Evolutionary conservation across 2,888 invertebrate genomes (phyloP).

Genomic region (Andrena hattorfiana): DNA sequence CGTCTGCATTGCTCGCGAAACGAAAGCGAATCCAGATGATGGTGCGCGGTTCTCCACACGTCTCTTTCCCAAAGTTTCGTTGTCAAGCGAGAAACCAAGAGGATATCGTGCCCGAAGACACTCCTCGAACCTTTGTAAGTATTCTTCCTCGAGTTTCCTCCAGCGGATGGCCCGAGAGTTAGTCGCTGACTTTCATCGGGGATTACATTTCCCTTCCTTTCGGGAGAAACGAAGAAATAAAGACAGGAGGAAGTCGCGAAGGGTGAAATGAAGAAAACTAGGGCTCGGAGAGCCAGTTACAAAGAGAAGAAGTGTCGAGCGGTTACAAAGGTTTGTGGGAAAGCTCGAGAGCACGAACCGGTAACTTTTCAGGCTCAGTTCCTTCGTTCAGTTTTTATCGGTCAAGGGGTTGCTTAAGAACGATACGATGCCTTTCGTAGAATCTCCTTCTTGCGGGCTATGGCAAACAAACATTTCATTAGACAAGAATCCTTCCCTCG

Average conservation of each 20-base stretch:
- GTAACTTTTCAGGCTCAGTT: slow-evolving; percentile 20
- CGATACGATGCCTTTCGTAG: slow-evolving; percentile 47
- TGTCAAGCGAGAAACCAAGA: slow-evolving; percentile 33
- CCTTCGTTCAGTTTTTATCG: slow-evolving; percentile 22
- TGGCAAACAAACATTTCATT: not conserved
- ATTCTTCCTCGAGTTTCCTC: not conserved
- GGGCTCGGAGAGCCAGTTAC: too few relatives aligned
- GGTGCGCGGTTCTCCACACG: not conserved
- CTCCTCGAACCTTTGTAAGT: not conserved
- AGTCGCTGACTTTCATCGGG: too few relatives aligned
- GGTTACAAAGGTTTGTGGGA: slow-evolving; percentile 13
- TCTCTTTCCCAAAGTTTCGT: slow-evolving; percentile 29
- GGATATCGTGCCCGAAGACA: not conserved
- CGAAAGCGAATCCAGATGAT: not conserved
- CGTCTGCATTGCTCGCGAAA: not conserved
- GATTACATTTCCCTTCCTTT: too few relatives aligned
- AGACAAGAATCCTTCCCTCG: not conserved
- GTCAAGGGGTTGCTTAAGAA: slow-evolving; percentile 34
- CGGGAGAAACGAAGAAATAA: too few relatives aligned
- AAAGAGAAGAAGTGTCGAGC: too few relatives aligned
- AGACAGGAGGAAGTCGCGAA: too few relatives aligned
- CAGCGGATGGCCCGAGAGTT: not conserved
- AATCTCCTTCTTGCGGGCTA: slow-evolving; percentile 23
- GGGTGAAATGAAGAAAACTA: too few relatives aligned
- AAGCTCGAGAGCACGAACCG: slow-evolving; percentile 45